phyloP scores from a whole-genome alignment of 64 coral and sea anemone genomes.

The Anthopleura sola region DNA sequence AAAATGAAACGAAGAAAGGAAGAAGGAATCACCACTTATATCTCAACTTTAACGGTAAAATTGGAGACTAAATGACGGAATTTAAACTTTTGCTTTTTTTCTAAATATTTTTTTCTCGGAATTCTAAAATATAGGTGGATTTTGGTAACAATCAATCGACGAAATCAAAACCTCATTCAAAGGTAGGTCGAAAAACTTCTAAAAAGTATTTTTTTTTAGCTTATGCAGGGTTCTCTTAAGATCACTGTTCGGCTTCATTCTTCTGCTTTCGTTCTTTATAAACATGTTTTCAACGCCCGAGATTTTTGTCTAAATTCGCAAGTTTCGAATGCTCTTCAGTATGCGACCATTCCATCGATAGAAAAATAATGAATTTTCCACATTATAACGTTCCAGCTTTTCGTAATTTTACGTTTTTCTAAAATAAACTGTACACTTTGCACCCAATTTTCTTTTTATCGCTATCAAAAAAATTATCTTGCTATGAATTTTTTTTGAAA shows the following conservation, averaged over 20 bases:
- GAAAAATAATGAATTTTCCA: no score
- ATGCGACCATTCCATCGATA: no score
- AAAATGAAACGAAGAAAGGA: not conserved
- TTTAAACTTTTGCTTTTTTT: not conserved
- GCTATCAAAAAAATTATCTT: no score
- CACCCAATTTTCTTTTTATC: no score
- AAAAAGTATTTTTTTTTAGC: no score
- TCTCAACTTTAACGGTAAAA: not conserved
- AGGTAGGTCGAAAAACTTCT: not conserved
- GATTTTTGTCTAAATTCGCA: no score
- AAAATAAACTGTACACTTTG: no score
- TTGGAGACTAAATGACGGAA: not conserved
- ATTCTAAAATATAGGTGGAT: not conserved
- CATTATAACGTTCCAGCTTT: no score
- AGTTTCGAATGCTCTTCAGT: no score
- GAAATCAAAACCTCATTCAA: not conserved
- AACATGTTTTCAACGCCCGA: no score
- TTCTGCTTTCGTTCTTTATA: not conserved
- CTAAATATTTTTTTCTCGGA: not conserved
- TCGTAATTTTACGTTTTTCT: no score
- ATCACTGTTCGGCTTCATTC: not conserved
- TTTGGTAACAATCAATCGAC: not conserved
- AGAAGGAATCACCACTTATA: not conserved
- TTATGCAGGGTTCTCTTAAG: not conserved
- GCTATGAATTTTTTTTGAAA: no score